Conservation (phyloP, 2,113 vertebrate species). For the Axis porcinus region DNA sequence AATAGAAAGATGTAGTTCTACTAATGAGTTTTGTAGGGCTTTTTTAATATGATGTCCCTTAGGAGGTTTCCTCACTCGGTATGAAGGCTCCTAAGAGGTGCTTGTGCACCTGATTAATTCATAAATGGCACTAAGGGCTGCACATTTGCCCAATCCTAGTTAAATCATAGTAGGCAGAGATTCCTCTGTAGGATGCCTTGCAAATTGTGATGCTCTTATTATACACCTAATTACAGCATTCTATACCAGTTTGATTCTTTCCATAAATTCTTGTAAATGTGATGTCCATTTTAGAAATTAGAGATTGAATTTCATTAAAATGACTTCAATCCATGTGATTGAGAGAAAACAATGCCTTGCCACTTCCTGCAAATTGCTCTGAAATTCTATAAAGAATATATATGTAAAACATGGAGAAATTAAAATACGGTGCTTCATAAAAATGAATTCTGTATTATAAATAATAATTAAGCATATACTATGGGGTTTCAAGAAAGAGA, state of each 20-base stretch:
- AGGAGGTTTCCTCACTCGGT: conserved; percentile 75
- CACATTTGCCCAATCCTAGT: conserved; percentile 79
- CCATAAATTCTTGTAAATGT: conserved; percentile 54
- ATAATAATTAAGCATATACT: not conserved
- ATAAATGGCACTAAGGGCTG: conserved; percentile 75
- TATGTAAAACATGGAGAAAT: not conserved
- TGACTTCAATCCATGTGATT: conserved; percentile 6
- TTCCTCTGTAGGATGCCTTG: conserved; percentile 69
- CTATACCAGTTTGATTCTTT: conserved; percentile 53
- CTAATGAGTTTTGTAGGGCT: conserved; percentile 82
- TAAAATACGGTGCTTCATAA: not conserved
- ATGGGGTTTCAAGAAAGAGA: not conserved
- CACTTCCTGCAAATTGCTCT: not conserved
- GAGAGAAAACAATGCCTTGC: not conserved
- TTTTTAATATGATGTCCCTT: conserved; percentile 81
- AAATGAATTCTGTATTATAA: conserved; percentile 26
- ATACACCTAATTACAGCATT: conserved; percentile 64
- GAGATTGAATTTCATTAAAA: conserved; percentile 52
- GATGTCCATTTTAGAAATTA: conserved; percentile 50
- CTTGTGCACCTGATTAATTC: conserved; percentile 82
- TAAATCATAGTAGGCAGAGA: conserved; percentile 70
- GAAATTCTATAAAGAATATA: not conserved
- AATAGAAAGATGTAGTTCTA: conserved; percentile 78
- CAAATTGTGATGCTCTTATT: conserved; percentile 62
- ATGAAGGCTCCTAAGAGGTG: conserved; percentile 78